Percentiles rank a stretch among this genome's conserved stretches.
These are phyloP conservation scores for Synergus itoensis DNA, from an alignment of 2,888 invertebrate species.

Conservation along the genomic window DNA sequence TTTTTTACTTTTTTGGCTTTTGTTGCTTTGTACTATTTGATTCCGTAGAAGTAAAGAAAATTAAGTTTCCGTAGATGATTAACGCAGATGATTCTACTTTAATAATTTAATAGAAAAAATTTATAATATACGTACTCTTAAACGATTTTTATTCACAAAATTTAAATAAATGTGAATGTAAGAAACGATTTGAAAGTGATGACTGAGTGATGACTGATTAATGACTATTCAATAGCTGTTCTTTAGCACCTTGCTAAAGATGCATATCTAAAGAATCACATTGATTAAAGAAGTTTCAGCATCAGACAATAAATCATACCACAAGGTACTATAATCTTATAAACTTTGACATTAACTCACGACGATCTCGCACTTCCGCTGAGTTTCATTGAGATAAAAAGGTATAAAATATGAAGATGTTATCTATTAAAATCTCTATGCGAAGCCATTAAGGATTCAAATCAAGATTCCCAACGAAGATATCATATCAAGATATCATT, in stretches of 20 bases:
- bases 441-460: constrained; percentile 4
- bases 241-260: neutral
- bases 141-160: too few species aligned
- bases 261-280: neutral
- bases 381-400: neutral
- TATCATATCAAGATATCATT: neutral
- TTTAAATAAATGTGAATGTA: neutral
- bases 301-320: neutral
- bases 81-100: too few species aligned
- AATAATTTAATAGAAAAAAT: too few species aligned
- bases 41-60: too few species aligned
- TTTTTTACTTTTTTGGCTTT: too few species aligned
- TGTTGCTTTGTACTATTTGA: too few species aligned
- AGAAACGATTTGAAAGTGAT: neutral
- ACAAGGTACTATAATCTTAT: neutral
- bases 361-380: constrained; percentile 3
- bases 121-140: too few species aligned
- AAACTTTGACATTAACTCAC: constrained; percentile 5
- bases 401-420: neutral
- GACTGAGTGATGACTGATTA: neutral
- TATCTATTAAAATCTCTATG: neutral
- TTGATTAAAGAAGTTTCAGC: neutral
- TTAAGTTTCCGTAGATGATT: too few species aligned
- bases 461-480: neutral
- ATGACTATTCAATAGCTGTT: neutral